Conservation (phyloP, 2,113 vertebrate genomes). For the Antennarius striatus region DNA sequence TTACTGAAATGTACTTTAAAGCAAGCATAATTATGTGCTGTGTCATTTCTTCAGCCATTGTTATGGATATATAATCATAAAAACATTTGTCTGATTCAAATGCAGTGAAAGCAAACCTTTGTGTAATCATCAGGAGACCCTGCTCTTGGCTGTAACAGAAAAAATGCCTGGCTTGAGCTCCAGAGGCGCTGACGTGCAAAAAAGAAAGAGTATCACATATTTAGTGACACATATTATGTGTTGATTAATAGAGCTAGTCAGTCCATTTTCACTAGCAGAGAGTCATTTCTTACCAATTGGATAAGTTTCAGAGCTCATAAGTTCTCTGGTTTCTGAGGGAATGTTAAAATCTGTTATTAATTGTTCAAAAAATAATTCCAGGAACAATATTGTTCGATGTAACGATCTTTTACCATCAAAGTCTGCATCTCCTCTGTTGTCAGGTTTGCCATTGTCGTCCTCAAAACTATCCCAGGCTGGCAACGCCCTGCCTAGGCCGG, state of each 20-base stretch:
- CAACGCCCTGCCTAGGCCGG: slow-evolving; percentile 21
- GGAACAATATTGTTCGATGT: not conserved
- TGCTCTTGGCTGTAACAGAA: slow-evolving; percentile 18
- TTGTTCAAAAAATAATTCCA: not conserved
- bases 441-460: slow-evolving; percentile 25
- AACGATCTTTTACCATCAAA: slow-evolving; percentile 36
- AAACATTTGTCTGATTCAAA: slow-evolving; percentile 4
- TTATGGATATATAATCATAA: not conserved
- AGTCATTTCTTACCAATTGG: slow-evolving; percentile 28
- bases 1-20: not conserved
- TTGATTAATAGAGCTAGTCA: not conserved
- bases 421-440: slow-evolving; percentile 34
- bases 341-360: slow-evolving; percentile 9
- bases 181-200: slow-evolving; percentile 6
- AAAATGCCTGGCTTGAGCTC: slow-evolving; percentile 5
- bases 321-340: slow-evolving; percentile 58
- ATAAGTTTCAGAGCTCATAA: slow-evolving; percentile 39
- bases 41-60: not conserved
- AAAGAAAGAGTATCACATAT: not conserved
- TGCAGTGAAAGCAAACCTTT: slow-evolving; percentile 13
- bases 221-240: not conserved
- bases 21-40: not conserved
- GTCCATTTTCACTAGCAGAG: not conserved
- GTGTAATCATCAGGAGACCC: not conserved
- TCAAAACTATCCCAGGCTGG: slow-evolving; percentile 58